These are phyloP conservation scores for Chymomyza caudatula DNA, from an alignment of 2,888 invertebrate species.

Conservation along the genomic window DNA sequence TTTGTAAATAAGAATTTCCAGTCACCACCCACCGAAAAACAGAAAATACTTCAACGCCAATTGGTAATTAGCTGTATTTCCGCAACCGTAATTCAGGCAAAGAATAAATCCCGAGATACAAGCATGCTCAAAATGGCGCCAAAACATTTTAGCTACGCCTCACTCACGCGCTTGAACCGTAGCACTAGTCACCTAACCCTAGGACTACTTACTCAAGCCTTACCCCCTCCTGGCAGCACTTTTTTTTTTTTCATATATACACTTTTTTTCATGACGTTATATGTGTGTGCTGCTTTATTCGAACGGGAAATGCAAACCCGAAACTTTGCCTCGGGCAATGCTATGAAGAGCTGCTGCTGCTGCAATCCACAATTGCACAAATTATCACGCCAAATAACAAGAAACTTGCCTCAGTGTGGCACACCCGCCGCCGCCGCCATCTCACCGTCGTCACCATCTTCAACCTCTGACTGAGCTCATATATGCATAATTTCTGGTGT, in stretches of 20 bases:
- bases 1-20: too few species aligned
- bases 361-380: conserved; percentile 68
- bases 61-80: background rate
- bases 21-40: background rate
- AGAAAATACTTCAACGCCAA: background rate
- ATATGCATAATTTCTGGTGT: background rate
- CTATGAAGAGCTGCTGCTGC: background rate
- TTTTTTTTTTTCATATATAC: background rate
- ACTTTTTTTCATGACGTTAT: too few species aligned
- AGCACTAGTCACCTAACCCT: conserved; percentile 8
- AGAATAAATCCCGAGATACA: background rate
- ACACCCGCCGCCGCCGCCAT: conserved; percentile 31
- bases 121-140: conserved; percentile 55
- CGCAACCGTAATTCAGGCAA: background rate
- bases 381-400: conserved; percentile 71
- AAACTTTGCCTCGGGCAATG: conserved; percentile 6
- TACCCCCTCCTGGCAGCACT: background rate
- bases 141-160: conserved; percentile 39
- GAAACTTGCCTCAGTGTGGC: conserved; percentile 45
- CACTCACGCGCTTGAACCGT: conserved; percentile 38
- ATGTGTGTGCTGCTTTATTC: background rate
- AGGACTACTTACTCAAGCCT: background rate
- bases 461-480: background rate
- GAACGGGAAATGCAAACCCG: conserved; percentile 17
- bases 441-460: too few species aligned